Evolutionary conservation across 2,888 invertebrate species (phyloP).

Genomic region (Drosophila infuscata): DNA sequence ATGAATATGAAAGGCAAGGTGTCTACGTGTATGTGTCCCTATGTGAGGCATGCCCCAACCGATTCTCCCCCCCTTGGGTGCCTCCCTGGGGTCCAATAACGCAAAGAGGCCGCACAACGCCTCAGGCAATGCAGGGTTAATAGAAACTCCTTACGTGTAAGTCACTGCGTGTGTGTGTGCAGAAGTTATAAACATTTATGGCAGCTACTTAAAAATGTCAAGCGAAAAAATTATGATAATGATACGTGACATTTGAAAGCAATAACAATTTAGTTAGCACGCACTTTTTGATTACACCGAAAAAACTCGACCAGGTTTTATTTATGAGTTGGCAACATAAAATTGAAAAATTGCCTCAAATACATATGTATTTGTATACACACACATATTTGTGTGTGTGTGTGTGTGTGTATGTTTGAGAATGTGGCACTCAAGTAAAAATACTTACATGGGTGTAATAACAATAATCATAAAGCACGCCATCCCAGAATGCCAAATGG

Average conservation of each 20-base stretch:
- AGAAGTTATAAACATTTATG: conserved; percentile 80
- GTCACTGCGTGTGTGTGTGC: conserved; percentile 22
- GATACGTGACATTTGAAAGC: conserved; percentile 81
- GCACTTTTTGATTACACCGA: conserved; percentile 72
- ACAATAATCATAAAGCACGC: conserved; percentile 69
- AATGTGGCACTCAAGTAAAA: conserved; percentile 30
- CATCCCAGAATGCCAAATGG: conserved; percentile 32
- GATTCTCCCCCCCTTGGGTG: background rate
- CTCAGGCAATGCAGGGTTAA: conserved; percentile 60
- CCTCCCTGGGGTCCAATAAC: conserved; percentile 74
- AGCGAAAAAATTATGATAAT: conserved; percentile 80
- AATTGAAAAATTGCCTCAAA: conserved; percentile 72
- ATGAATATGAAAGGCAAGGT: conserved; percentile 74
- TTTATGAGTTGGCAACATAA: conserved; percentile 70
- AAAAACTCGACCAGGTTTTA: conserved; percentile 53
- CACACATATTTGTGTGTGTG: conserved; percentile 5
- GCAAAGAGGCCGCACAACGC: conserved; percentile 50
- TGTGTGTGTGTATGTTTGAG: conserved; percentile 1
- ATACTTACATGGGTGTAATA: conserved; percentile 61
- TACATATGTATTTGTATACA: conserved; percentile 21
- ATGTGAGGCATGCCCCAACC: conserved; percentile 3
- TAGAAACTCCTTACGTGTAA: conserved; percentile 52
- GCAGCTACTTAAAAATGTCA: conserved; percentile 81
- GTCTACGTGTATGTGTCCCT: conserved; percentile 41
- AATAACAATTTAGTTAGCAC: conserved; percentile 81